Percentiles rank a stretch among this genome's conserved stretches.
Conservation (phyloP, 2,113 vertebrate genomes). For the Willisornis vidua region DNA sequence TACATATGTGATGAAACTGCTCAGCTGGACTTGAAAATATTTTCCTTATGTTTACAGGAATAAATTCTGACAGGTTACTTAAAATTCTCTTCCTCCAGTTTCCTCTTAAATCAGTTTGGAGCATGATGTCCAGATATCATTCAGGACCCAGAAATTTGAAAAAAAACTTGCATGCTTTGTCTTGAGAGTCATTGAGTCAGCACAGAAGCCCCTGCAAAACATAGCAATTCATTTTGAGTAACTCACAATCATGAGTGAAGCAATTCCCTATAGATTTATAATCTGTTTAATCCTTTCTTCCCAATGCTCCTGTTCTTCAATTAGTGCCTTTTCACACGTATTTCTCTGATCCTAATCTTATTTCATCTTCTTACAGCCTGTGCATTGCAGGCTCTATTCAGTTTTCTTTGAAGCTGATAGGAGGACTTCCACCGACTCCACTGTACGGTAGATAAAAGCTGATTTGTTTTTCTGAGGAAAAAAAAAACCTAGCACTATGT, state of each 20-base stretch:
- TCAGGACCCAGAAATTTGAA: not conserved
- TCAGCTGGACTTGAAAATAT: not conserved
- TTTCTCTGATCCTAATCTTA: not conserved
- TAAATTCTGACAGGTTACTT: not conserved
- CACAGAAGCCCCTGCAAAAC: not conserved
- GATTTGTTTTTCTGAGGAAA: not conserved
- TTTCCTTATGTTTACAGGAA: not conserved
- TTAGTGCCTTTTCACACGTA: not conserved
- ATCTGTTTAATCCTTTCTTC: constrained; percentile 31
- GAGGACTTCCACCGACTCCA: not conserved
- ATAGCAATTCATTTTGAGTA: not conserved
- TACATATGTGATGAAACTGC: not conserved
- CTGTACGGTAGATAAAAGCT: not conserved
- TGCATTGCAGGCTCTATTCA: not conserved
- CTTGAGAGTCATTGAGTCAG: not conserved
- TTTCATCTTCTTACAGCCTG: not conserved
- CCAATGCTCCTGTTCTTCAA: not conserved
- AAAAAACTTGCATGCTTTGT: not conserved
- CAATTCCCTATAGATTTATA: not conserved
- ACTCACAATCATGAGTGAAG: not conserved
- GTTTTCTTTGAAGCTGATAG: not conserved
- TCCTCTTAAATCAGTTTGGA: not conserved
- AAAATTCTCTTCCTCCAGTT: not conserved
- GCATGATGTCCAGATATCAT: not conserved
- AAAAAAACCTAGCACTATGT: not conserved